A percentile compares a stretch with the other conserved stretches of the same genome.
phyloP scores from a whole-genome alignment of 2,888 invertebrate genomes.

The Metacarcinus magister region DNA sequence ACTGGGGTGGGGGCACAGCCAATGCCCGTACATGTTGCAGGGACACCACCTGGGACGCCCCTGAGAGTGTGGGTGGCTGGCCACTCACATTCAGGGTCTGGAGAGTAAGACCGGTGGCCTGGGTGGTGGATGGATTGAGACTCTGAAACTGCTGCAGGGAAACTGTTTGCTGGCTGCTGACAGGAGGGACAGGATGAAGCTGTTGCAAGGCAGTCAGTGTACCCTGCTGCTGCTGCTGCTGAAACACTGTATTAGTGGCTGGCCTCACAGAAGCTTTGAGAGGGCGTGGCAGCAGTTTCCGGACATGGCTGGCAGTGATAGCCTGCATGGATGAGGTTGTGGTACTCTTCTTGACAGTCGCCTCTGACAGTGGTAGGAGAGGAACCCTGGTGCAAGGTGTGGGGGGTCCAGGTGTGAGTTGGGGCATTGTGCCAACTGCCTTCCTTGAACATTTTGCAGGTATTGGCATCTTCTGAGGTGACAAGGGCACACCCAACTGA shows the following conservation, averaged over 20 bases:
- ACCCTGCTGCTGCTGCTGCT: neutral
- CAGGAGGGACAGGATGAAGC: neutral
- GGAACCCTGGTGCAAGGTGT: neutral
- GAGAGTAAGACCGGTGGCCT: neutral
- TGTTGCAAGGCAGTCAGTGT: neutral
- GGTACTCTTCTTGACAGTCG: neutral
- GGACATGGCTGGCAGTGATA: constrained; percentile 18
- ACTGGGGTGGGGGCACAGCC: neutral
- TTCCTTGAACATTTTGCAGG: neutral
- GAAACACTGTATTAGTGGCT: neutral
- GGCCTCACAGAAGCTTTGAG: neutral
- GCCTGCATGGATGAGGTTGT: neutral
- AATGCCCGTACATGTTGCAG: neutral
- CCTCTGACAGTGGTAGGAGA: neutral
- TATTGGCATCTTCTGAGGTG: neutral
- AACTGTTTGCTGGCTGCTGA: neutral
- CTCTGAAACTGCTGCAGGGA: constrained; percentile 9
- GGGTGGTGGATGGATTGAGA: neutral
- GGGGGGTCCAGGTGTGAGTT: neutral
- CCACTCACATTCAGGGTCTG: neutral
- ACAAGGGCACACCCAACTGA: neutral
- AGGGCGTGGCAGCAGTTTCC: neutral
- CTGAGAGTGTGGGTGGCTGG: neutral
- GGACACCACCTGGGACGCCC: neutral
- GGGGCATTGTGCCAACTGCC: neutral